Base-by-base conservation (phyloP, 2,113 vertebrate species). In the Phaethornis superciliosus region DNA sequence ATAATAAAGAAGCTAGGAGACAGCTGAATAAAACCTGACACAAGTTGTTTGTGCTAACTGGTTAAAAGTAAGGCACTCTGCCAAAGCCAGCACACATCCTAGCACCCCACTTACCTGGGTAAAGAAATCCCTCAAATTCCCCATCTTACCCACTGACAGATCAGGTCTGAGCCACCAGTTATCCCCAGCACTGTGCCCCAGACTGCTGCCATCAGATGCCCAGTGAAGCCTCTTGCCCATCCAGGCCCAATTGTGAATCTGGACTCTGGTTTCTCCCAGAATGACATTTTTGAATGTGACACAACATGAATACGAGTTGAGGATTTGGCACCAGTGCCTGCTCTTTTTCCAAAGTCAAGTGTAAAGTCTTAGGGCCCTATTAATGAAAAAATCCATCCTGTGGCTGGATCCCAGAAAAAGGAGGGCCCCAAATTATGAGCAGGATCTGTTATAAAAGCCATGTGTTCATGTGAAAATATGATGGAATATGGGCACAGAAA, bases 321-420 rank as follows among this genome's bases (percentile, higher is more conserved):
- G 32, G 69, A 68, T 58, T 77, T 85, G 55, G 49, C 78, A 93
- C 20, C 1, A 0, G 9, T 23, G 40, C 56, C 67, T 78, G 80
- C 49, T 88, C 52, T 52, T 84, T 84, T 85, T 93, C 88, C 82
- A 90, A 85, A 93, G 79, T 84, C 82, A 94, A 93, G 79, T 77
- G 81, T 79, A 96, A 92, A 87, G 21, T 87, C 76, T 83, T 89
- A 82, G 51, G 54, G 40, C 44, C 32, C 15, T 91, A 56, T 80
- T 96, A 85, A 95, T 80, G 71, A 89, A 94, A 94, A 89, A 96
- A 94, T 85, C 76, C 88, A 64, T 83, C 42, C 51, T 32, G n/a
- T 52, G 67, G 44, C 54, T 76, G 47, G 79, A 83, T 86, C 60
- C 83, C 55, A 79, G 75, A 64, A 93, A 33, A 58, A 68, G 30